Percentiles rank a stretch among this genome's conserved stretches.
Conservation (phyloP, 1,140 invertebrate species). For the Rhyacophila brunnea region DNA sequence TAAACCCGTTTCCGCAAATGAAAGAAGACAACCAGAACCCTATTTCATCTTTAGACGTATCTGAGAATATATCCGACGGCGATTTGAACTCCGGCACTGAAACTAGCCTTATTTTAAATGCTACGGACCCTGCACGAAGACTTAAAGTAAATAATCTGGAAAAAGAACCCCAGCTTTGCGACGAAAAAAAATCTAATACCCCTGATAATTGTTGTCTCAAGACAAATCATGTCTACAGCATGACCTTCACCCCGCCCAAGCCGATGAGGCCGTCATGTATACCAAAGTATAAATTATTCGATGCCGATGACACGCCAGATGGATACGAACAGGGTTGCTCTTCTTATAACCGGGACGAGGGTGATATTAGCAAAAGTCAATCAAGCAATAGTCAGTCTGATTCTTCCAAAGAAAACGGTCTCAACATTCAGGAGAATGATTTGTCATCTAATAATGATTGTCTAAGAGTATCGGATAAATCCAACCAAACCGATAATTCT, state of each 20-base stretch:
- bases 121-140: not conserved
- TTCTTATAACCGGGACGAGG: not conserved
- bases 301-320: not conserved
- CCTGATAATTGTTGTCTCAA: conserved; percentile 14
- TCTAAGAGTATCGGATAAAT: too few relatives aligned
- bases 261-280: conserved; percentile 8
- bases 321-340: not conserved
- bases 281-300: conserved; percentile 19
- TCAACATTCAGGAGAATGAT: too few relatives aligned
- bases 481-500: too few relatives aligned
- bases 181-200: not conserved
- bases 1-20: conserved; percentile 47
- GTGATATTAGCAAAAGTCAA: too few relatives aligned
- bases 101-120: conserved; percentile 34
- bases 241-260: conserved; percentile 7
- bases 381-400: too few relatives aligned
- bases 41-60: conserved; percentile 40
- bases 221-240: not conserved
- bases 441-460: too few relatives aligned
- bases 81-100: conserved; percentile 46
- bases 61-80: conserved; percentile 40
- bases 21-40: conserved; percentile 41
- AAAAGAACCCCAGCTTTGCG: not conserved
- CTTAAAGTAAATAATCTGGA: not conserved
- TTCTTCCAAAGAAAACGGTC: too few relatives aligned